Percentiles rank a stretch among this genome's conserved stretches.
Evolutionary conservation across 2,113 vertebrate genomes (phyloP).

Genomic region (Atherinomorus stipes): DNA sequence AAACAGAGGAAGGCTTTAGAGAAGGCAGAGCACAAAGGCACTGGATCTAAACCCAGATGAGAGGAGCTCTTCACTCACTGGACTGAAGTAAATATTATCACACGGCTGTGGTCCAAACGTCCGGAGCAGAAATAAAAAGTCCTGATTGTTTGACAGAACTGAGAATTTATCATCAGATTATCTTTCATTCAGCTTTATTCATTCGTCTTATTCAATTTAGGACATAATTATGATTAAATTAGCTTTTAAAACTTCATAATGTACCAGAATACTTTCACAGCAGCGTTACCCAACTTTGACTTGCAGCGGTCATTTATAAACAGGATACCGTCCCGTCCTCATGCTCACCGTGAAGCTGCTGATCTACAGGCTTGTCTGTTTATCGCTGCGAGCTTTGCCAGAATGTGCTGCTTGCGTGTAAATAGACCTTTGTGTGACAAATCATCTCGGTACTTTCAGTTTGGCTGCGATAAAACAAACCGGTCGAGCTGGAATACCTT

Average conservation of each 20-base stretch:
- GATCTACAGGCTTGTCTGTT: conserved; percentile 15
- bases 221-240: not conserved
- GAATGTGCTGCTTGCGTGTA: not conserved
- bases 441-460: not conserved
- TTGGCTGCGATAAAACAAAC: not conserved
- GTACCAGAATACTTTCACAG: not conserved
- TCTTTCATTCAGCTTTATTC: not conserved
- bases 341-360: not conserved
- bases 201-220: not conserved
- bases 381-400: not conserved
- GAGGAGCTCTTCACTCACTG: conserved; percentile 14
- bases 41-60: conserved; percentile 39
- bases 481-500: not conserved
- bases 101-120: not conserved
- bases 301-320: not conserved
- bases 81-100: conserved; percentile 7
- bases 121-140: too few relatives aligned
- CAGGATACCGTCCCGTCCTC: not conserved
- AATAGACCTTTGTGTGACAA: not conserved
- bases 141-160: conserved; percentile 34
- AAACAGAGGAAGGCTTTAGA: conserved; percentile 28
- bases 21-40: conserved; percentile 68
- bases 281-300: conserved; percentile 5
- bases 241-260: conserved; percentile 4
- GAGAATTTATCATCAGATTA: conserved; percentile 17